Evolutionary conservation across 2,113 vertebrate genomes (phyloP), one percentile per base, ranked within the genome.

Genomic region (Lampris megalopsis): DNA sequence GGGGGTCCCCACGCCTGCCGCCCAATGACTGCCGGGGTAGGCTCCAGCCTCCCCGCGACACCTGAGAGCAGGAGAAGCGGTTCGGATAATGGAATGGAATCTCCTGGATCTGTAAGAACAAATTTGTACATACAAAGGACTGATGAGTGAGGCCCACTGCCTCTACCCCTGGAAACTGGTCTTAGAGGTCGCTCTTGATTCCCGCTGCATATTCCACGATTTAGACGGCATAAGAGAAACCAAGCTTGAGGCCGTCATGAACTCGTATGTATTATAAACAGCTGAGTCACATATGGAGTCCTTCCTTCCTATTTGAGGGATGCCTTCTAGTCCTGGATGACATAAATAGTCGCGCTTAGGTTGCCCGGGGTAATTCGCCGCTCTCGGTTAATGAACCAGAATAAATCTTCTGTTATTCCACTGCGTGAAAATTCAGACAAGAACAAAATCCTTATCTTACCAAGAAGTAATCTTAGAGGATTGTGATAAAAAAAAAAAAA

Each of bases 101-200:
- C 24, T 24, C 24, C 24, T 24, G 24, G 24, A 24, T 24, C 24
- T 24, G 24, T 24, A 24, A 24, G 24, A 24, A 24, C 24, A 24
- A 24, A 24, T 24, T 24, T 24, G 24, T 24, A 24, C 24, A 24
- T 24, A 24, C 24, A 24, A 24, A 24, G 24, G 24, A 24, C 24
- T 24, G 24, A 24, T 24, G 24, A 24, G 24, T 24, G 24, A 24
- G 24, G 24, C 24, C 24, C 67, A 78, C 65, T 83, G 79, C n/a
- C 62, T 71, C 64, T 54, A 48, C 50, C 57, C 67, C 56, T 56
- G 42, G 6, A 77, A 63, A 61, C 78, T 92, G 73, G 83, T 87
- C 82, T 87, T 78, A 75, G 86, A 76, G 35, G 38, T 54, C 54
- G 10, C 65, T 71, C 62, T 77, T 63, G 71, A 73, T 82, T 76